Base-by-base conservation (phyloP, 2,888 invertebrate genomes). In the Tyria jacobaeae region DNA sequence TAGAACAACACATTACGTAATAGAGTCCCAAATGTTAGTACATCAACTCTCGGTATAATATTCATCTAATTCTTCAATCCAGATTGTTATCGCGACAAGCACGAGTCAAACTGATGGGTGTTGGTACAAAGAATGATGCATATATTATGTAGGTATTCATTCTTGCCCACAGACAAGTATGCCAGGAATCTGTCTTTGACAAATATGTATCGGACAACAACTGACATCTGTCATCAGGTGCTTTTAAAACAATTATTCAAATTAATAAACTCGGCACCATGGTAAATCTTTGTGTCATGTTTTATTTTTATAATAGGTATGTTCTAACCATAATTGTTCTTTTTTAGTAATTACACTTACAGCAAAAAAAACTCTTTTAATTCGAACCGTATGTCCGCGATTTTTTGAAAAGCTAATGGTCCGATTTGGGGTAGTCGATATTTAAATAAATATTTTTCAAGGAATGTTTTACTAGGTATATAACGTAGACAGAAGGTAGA, bases 161-260 rank as follows among this genome's bases (percentile, higher is more conserved):
- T 39, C 51, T 34, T 48, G 50, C 49, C 62, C 69, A 58, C 62
- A 60, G 65, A 58, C 61, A 65, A 75, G 68, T 70, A 85, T 80
- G 82, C 71, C 2, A 63, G 77, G 86, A 80, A 88, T 85, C 80
- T 65, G 61, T 58, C 63, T 80, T 78, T 88, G 89, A 89, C 89
- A 89, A 89, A 89, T 89, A 84, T 81, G 71, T 81, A 88, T 85
- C 82, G 78, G 66, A 59, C 63, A 60, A 68, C 70, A 64, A 58
- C 70, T 73, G 87, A 88, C 88, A 82, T 82, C 78, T 87, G 89
- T 88, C 89, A 53, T 54, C 66, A 64, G 72, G 74, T 73, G 75
- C 78, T 75, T 78, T 76, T 64, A 57, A 80, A 79, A 80, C 85
- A 87, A 88, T 89, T 86, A 86, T 87, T 87, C 82, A 82, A 78